phyloP scores from a whole-genome alignment of 2,113 vertebrate genomes.

The Microtus oregoni region DNA sequence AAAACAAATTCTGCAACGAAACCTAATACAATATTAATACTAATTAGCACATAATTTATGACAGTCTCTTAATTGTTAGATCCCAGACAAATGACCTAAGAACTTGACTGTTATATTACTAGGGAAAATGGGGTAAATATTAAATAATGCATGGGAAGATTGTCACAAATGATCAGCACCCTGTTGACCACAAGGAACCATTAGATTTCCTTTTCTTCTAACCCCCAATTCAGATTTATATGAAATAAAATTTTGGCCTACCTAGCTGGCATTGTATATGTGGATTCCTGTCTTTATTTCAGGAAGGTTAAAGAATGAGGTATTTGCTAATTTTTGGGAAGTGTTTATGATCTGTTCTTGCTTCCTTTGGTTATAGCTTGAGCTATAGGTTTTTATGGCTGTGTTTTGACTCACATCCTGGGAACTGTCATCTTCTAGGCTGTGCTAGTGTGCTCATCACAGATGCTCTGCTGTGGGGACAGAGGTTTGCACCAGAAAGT shows the following conservation, averaged over 20 bases:
- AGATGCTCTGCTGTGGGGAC: background rate
- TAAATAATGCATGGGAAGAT: background rate
- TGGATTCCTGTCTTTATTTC: background rate
- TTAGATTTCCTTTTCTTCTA: background rate
- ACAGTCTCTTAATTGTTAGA: background rate
- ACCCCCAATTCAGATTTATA: background rate
- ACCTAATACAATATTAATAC: background rate
- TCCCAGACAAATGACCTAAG: background rate
- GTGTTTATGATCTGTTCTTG: background rate
- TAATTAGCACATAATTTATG: background rate
- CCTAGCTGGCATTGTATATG: background rate
- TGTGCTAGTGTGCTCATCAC: background rate
- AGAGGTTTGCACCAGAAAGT: background rate
- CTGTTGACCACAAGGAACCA: accelerated
- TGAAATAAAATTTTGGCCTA: background rate
- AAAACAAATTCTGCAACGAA: background rate
- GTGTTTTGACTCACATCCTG: background rate
- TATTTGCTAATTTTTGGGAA: background rate
- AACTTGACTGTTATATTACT: background rate
- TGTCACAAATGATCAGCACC: accelerated
- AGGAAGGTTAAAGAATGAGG: background rate
- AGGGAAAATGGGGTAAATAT: background rate
- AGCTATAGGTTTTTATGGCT: background rate
- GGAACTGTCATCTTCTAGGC: background rate
- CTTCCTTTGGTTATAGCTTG: background rate